phyloP scores from a whole-genome alignment of 92 coral and sea anemone genomes.

The Nematostella vectensis region DNA sequence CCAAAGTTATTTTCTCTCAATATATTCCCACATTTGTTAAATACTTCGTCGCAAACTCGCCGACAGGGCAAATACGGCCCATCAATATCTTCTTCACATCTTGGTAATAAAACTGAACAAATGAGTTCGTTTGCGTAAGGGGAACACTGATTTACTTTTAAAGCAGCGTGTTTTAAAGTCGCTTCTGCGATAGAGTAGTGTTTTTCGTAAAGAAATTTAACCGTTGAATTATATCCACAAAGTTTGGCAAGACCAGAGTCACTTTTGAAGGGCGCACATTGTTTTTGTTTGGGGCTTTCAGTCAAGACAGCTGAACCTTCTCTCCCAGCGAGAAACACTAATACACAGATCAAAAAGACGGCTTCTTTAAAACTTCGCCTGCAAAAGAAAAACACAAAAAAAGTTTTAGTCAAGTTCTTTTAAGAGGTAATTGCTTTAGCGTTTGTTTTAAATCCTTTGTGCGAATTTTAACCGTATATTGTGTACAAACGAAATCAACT shows the following conservation, averaged over 20 bases:
- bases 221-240: conserved; percentile 57
- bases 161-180: conserved; percentile 3
- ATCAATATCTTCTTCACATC: conserved; percentile 30
- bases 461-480: no score
- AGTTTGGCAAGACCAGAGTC: conserved; percentile 25
- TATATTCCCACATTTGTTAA: conserved; percentile 19
- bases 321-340: conserved; percentile 1
- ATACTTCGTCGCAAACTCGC: conserved; percentile 48
- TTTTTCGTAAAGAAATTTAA: conserved; percentile 5
- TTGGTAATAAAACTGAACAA: conserved; percentile 39
- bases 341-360: conserved; percentile 2
- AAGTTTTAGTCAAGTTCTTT: no score
- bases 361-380: conserved; percentile 2
- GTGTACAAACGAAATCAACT: no score
- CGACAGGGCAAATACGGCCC: conserved; percentile 46
- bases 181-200: conserved; percentile 29
- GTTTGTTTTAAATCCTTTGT: no score
- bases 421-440: no score
- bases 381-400: conserved; percentile 4
- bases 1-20: conserved; percentile 10
- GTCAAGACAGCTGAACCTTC: neutral
- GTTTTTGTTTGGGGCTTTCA: no score
- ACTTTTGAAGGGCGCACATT: neutral
- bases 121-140: conserved; percentile 25
- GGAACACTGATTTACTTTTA: conserved; percentile 20